Conservation (phyloP, 2,888 invertebrate species). For the Andrena camellia region DNA sequence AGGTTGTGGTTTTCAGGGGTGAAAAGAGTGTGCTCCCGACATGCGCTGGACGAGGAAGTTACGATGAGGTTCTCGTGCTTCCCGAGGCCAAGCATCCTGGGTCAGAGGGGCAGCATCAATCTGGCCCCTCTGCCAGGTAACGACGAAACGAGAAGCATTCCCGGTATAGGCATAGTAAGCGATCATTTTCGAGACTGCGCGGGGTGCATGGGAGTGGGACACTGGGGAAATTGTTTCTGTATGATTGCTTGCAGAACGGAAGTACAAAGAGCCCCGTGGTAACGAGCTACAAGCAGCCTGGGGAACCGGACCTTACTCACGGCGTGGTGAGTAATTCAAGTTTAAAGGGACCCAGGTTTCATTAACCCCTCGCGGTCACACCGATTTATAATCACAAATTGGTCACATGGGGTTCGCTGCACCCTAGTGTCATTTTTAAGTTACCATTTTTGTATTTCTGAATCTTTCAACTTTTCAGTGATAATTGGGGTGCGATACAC, state of each 20-base stretch:
- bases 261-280: slow-evolving; percentile 74
- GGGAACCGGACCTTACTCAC: slow-evolving; percentile 71
- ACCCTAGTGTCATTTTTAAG: no score
- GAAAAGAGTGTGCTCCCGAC: slow-evolving; percentile 60
- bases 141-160: slow-evolving; percentile 70
- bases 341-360: background rate
- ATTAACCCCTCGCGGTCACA: background rate
- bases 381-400: no score
- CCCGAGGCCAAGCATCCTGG: slow-evolving; percentile 79
- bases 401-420: no score
- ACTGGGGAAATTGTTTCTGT: background rate
- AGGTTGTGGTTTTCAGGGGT: slow-evolving; percentile 39
- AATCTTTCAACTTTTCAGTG: no score
- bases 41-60: slow-evolving; percentile 64
- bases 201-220: background rate
- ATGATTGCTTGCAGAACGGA: slow-evolving; percentile 71
- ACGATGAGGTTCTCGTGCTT: slow-evolving; percentile 82
- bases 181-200: background rate
- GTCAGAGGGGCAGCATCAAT: slow-evolving; percentile 81
- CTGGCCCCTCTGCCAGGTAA: slow-evolving; percentile 76
- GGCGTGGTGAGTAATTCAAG: slow-evolving; percentile 73
- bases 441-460: no score
- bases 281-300: slow-evolving; percentile 78
- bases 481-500: no score
- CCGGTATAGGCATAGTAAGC: slow-evolving; percentile 58